Evolutionary conservation across 2,888 invertebrate species (phyloP).

Genomic region (Coelopa pilipes): DNA sequence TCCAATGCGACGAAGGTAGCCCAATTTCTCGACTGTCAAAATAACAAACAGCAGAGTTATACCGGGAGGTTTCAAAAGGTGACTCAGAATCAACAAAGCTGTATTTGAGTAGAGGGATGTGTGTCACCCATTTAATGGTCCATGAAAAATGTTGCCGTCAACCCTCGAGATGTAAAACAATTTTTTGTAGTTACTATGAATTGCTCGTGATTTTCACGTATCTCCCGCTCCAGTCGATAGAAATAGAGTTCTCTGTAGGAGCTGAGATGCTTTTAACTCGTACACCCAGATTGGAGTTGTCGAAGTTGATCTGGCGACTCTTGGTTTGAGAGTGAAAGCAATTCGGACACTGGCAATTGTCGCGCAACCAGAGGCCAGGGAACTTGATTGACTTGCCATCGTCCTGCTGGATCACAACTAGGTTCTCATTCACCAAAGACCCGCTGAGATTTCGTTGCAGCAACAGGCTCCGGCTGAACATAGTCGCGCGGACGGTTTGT

Average conservation of each 20-base stretch:
- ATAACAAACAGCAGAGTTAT: too few relatives aligned
- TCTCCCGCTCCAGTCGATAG: constrained; percentile 74
- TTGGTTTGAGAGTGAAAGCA: constrained; percentile 75
- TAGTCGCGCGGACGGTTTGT: background rate
- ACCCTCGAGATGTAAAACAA: too few relatives aligned
- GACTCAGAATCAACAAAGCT: too few relatives aligned
- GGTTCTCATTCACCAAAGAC: background rate
- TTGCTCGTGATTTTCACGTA: too few relatives aligned
- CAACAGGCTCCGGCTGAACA: constrained; percentile 5
- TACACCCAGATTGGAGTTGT: constrained; percentile 69
- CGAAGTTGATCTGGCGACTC: constrained; percentile 73
- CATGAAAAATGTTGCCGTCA: too few relatives aligned
- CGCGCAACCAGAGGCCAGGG: constrained; percentile 78
- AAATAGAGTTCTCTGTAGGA: constrained; percentile 41
- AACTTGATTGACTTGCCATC: constrained; percentile 64
- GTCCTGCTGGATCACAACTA: background rate
- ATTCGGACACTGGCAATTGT: constrained; percentile 77
- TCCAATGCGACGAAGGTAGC: too few relatives aligned
- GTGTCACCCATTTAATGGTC: too few relatives aligned
- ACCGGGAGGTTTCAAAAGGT: too few relatives aligned
- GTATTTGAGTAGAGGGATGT: too few relatives aligned
- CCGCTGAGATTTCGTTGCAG: constrained; percentile 3
- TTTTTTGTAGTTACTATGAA: too few relatives aligned
- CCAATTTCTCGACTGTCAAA: too few relatives aligned
- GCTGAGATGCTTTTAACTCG: constrained; percentile 57